phyloP scores from a whole-genome alignment of 2,797 vertebrate genomes.

The Pteropus rufus region DNA sequence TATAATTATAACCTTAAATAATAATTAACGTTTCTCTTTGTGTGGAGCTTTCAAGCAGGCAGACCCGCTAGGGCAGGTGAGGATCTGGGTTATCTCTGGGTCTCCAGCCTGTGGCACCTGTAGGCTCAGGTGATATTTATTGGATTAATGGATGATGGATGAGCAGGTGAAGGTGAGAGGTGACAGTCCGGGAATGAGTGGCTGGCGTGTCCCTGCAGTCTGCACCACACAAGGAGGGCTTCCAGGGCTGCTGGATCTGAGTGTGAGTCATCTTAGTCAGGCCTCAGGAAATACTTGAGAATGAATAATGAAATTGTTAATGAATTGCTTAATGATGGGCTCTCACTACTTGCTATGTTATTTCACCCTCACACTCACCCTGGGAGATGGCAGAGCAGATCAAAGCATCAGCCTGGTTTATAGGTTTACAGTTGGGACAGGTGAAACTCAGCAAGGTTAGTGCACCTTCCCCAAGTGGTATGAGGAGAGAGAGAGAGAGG shows the following conservation, averaged over 20 bases:
- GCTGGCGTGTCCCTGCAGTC: rapidly evolving
- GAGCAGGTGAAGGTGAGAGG: not conserved
- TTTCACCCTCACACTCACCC: not conserved
- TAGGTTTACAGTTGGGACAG: not conserved
- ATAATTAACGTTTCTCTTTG: slow-evolving; percentile 60
- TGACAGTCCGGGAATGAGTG: no score
- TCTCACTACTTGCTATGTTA: not conserved
- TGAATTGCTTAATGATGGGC: slow-evolving; percentile 50
- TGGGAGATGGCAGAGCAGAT: not conserved
- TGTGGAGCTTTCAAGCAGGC: not conserved
- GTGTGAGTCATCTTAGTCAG: not conserved
- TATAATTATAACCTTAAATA: slow-evolving; percentile 68
- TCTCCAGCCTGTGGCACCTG: not conserved
- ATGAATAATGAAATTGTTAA: slow-evolving; percentile 34
- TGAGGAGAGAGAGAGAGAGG: not conserved
- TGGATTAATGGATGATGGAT: not conserved
- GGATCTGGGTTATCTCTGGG: not conserved
- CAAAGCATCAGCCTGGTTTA: not conserved
- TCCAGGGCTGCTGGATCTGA: not conserved
- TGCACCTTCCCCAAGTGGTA: not conserved
- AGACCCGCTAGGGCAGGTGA: not conserved
- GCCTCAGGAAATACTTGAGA: not conserved
- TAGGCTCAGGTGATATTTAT: not conserved
- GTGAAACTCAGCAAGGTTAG: not conserved
- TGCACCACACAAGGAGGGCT: not conserved